Base-by-base conservation (phyloP, 2,113 vertebrate genomes). In the Barbus barbus region DNA sequence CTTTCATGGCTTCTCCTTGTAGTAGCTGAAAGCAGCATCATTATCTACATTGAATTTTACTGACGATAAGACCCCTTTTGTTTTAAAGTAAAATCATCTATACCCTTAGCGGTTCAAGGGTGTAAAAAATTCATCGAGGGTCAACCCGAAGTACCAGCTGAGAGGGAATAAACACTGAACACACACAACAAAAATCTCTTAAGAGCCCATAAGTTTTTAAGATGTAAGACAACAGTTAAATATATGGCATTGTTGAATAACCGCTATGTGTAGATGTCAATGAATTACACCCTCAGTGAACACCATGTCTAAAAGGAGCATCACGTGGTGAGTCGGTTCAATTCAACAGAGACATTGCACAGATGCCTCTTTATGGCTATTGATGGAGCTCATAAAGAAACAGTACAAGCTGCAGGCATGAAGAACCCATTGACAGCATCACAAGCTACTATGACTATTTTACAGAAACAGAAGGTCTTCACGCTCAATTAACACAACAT, bases 371-470 rank as follows among this genome's bases (percentile, higher is more conserved):
- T 46, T 81, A 74, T 75, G 16, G 28, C n/a, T 24, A 60, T 56
- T 78, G 74, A 85, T 56, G 16, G 20, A 82, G 61, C 83, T 53
- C 67, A 74, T 83, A 83, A 61, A 72, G 74, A 78, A 83, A 82
- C 24, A 46, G 65, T 56, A 85, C 58, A 61, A 83, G 83, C 67
- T 85, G 80, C 80, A 48, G 83, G 46, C 83, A 36, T 74, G 86
- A 81, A 33, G 65, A 83, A 85, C 86, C 67, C 80, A 18, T n/a
- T 85, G 86, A 87, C 74, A 78, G n/a, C 28, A 60, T 31, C 82
- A 73, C 28, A 71, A 83, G 83, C 82, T 63, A 67, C 22, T 44
- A 26, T 26, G 33, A 22, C 61, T 26, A 33, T 67, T 77, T 80
- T 48, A 73, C 41, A 60, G 71, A 38, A 28, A 63, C 74, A 83